phyloP scores from a whole-genome alignment of 1,140 invertebrate genomes.

The Saccostrea cuccullata region DNA sequence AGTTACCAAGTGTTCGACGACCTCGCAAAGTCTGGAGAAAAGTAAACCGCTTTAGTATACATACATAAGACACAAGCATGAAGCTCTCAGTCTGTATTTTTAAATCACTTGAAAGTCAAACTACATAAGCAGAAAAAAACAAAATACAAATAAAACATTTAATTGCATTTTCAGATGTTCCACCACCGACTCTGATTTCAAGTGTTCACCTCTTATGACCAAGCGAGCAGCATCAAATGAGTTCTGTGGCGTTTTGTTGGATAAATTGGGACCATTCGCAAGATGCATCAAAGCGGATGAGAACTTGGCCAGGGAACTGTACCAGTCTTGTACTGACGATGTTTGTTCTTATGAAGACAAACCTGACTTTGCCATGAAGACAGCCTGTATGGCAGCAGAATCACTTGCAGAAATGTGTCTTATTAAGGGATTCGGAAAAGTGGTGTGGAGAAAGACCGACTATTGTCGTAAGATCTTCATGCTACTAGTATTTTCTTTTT shows the following conservation, averaged over 20 bases:
- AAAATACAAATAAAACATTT: background rate
- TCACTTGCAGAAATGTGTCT: constrained; percentile 56
- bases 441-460: constrained; percentile 54
- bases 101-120: no score
- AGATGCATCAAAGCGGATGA: constrained; percentile 48
- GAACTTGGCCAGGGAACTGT: constrained; percentile 46
- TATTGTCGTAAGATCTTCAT: constrained; percentile 58
- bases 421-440: constrained; percentile 44
- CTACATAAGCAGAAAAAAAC: no score
- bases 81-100: background rate
- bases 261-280: constrained; percentile 54
- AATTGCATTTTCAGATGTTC: background rate
- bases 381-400: constrained; percentile 52
- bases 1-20: constrained; percentile 57
- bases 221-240: constrained; percentile 7
- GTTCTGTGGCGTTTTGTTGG: constrained; percentile 56
- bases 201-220: background rate
- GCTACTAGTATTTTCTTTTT: no score
- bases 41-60: background rate
- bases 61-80: background rate
- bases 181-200: constrained; percentile 1
- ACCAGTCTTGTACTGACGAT: constrained; percentile 55
- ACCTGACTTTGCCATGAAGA: background rate
- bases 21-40: constrained; percentile 20
- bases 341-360: constrained; percentile 52